A percentile compares a stretch with the other conserved stretches of the same genome.
Evolutionary conservation across 2,113 vertebrate species (phyloP).

Genomic region (Sprattus sprattus): DNA sequence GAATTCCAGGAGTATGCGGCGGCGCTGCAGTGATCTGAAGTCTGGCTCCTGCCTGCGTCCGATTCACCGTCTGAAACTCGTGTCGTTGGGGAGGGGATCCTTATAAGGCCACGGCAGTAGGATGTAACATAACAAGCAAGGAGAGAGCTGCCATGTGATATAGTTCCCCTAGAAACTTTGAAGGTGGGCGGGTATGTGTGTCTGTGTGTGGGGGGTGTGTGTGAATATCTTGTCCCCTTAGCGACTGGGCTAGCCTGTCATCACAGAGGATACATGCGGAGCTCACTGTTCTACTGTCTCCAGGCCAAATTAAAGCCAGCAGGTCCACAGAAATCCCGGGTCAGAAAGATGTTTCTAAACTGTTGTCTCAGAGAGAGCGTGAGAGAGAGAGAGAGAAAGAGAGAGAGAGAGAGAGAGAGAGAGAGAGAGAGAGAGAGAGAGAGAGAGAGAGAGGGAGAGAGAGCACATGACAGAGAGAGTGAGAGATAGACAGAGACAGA

Average conservation of each 20-base stretch:
- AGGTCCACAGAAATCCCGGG: not conserved
- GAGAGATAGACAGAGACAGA: not conserved
- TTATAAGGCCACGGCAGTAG: not conserved
- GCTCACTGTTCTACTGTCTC: not conserved
- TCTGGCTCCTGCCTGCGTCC: too few relatives aligned
- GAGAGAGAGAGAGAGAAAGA: not conserved
- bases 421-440: not conserved
- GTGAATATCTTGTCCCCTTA: not conserved
- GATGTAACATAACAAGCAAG: constrained; percentile 7
- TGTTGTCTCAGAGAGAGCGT: not conserved
- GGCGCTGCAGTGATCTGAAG: not conserved
- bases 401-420: not conserved
- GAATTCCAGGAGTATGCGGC: too few relatives aligned
- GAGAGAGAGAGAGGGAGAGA: not conserved
- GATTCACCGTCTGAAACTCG: not conserved
- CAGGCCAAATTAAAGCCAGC: not conserved
- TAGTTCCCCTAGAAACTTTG: not conserved
- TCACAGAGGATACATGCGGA: not conserved
- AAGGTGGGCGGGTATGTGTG: not conserved
- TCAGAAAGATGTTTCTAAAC: not conserved
- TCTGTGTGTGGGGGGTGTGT: not conserved
- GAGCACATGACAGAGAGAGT: not conserved
- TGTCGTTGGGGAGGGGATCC: not conserved
- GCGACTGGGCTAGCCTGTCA: not conserved
- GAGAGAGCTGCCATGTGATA: not conserved